phyloP scores from a whole-genome alignment of 2,113 vertebrate genomes.

The Tachysurus fulvidraco region DNA sequence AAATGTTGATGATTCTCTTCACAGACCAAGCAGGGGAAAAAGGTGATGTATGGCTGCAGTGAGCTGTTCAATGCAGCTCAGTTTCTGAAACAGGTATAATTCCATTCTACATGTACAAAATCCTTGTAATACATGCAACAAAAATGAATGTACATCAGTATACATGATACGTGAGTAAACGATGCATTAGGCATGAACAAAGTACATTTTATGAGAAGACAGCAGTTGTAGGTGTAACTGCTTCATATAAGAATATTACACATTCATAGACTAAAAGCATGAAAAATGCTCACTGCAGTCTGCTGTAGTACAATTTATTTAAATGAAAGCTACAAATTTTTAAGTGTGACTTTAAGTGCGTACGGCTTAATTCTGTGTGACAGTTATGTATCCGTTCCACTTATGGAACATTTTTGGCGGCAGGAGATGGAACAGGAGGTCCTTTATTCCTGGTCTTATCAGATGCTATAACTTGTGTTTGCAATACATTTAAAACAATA shows the following conservation, averaged over 20 bases:
- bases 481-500: neutral
- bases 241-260: conserved; percentile 1
- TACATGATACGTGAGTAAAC: neutral
- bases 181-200: neutral
- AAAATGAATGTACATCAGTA: too few relatives aligned
- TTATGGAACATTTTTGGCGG: neutral
- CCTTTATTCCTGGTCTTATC: neutral
- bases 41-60: conserved; percentile 94
- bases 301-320: conserved; percentile 1
- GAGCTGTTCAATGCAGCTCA: conserved; percentile 95
- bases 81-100: conserved; percentile 88
- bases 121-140: neutral
- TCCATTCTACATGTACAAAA: neutral
- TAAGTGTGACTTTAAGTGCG: neutral
- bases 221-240: neutral
- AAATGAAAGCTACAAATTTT: neutral
- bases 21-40: conserved; percentile 90
- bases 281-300: neutral
- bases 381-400: neutral
- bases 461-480: neutral
- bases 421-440: neutral
- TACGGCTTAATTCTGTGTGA: neutral
- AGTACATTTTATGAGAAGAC: neutral
- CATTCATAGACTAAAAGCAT: conserved; percentile 11
- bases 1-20: conserved; percentile 10